phyloP scores from a whole-genome alignment of 1,140 invertebrate genomes.

The Nymphalis io region DNA sequence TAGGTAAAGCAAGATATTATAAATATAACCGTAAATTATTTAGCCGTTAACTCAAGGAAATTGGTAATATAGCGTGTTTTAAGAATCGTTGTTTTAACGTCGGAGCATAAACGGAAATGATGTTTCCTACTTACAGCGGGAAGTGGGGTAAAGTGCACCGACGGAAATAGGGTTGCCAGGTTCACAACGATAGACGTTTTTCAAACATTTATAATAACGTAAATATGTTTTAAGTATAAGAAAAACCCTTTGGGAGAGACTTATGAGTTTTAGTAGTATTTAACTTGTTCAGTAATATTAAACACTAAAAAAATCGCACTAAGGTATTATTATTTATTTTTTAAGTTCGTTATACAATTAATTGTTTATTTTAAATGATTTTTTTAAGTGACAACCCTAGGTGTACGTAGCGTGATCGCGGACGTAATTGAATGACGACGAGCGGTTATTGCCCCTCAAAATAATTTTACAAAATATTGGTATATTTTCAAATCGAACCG shows the following conservation, averaged over 20 bases:
- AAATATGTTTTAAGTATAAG: background rate
- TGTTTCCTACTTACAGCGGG: slow-evolving; percentile 26
- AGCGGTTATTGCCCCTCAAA: slow-evolving; percentile 20
- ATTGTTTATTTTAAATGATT: background rate
- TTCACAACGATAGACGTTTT: background rate
- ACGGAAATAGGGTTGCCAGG: slow-evolving; percentile 1
- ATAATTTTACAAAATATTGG: slow-evolving; percentile 14
- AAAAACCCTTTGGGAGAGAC: background rate
- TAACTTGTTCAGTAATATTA: too few relatives aligned
- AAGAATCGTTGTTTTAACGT: slow-evolving; percentile 26
- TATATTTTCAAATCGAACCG: background rate
- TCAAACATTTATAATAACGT: background rate
- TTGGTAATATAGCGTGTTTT: slow-evolving; percentile 29
- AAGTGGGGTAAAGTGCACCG: slow-evolving; percentile 22
- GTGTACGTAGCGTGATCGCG: slow-evolving; percentile 4
- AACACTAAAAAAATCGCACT: too few relatives aligned
- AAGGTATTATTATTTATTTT: background rate
- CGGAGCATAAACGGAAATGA: slow-evolving; percentile 29
- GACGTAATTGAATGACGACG: slow-evolving; percentile 21
- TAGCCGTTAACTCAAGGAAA: slow-evolving; percentile 31
- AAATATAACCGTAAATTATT: slow-evolving; percentile 18
- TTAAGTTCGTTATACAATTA: background rate
- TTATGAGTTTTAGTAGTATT: too few relatives aligned
- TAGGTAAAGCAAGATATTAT: background rate
- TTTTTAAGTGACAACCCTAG: background rate